Evolutionary conservation across 2,113 vertebrate species (phyloP).

Genomic region (Ceuthmochares aereus): DNA sequence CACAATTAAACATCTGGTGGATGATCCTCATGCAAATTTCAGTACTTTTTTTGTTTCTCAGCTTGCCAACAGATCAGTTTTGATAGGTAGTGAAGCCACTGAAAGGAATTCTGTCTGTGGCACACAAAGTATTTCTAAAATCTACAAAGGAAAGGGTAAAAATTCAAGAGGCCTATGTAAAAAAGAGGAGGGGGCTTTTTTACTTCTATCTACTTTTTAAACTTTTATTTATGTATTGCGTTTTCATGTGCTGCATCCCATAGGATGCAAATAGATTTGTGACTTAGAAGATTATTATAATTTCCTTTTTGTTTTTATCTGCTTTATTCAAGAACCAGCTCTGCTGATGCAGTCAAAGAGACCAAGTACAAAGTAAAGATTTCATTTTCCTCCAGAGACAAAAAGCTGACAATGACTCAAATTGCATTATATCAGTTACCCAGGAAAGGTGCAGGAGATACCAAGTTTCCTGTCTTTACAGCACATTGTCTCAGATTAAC

Average conservation of each 20-base stretch:
- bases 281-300: neutral
- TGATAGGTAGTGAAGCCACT: neutral
- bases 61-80: neutral
- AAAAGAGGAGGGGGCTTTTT: neutral
- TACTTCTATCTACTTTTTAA: neutral
- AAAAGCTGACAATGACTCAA: slow-evolving; percentile 2
- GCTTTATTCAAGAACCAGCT: neutral
- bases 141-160: neutral
- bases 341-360: neutral
- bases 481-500: neutral
- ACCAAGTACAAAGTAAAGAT: neutral
- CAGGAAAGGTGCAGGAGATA: neutral
- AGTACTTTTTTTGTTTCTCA: neutral
- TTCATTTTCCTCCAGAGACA: neutral
- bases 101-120: neutral
- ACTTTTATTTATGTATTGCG: neutral
- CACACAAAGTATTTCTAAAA: neutral
- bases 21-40: neutral
- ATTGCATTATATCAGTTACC: neutral
- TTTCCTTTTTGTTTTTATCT: neutral
- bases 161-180: neutral
- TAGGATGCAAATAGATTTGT: neutral
- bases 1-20: slow-evolving; percentile 25
- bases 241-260: neutral
- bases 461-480: neutral